Evolutionary conservation across 2,888 invertebrate genomes (phyloP), one percentile per base, ranked within the genome.

Genomic region (Yponomeuta evonymella): DNA sequence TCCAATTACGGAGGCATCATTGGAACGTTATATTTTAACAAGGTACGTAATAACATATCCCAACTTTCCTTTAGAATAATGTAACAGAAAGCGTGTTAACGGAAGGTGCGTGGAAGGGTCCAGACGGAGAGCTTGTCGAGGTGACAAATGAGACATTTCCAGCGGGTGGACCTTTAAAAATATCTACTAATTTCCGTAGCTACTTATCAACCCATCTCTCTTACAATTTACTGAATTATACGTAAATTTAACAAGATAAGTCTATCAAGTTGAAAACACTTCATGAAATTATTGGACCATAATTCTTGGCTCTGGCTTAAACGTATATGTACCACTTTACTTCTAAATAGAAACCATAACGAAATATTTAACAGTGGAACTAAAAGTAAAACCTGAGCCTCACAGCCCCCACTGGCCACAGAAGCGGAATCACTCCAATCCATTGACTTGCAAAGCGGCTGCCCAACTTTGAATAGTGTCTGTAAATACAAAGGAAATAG

Each of bases 131-230:
- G 76, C 80, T 78, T 79, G 79, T 77, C 75, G 72, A 77, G 72
- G 76, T 81, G 81, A 83, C 74, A 80, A 81, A 86, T 83, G 80
- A 79, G 75, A 76, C 78, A 79, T 81, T 83, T 81, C 74, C 76
- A 78, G 75, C 74, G 73, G 77, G 75, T 73, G 79, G 75, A 6
- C 75, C 76, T 75, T 77, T 75, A 77, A 48, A 79, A 79, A 79
- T 77, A 73, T 75, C 78, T 75, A 73, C 72, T 72, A 72, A 72
- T 70, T 73, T 75, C 69, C 74, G 70, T 74, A 75, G 72, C 75
- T 75, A 78, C 36, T 67, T 67, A 33, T 67, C n/a, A 30, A 36
- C 15, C 30, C 11, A 23, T 64, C 64, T 65, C 6, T 65, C 6
- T 30, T 65, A 12, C 10, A 12, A 65, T 30, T 12, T 33, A 29